phyloP scores from a whole-genome alignment of 2,113 vertebrate genomes.

The Pyxicephalus adspersus region DNA sequence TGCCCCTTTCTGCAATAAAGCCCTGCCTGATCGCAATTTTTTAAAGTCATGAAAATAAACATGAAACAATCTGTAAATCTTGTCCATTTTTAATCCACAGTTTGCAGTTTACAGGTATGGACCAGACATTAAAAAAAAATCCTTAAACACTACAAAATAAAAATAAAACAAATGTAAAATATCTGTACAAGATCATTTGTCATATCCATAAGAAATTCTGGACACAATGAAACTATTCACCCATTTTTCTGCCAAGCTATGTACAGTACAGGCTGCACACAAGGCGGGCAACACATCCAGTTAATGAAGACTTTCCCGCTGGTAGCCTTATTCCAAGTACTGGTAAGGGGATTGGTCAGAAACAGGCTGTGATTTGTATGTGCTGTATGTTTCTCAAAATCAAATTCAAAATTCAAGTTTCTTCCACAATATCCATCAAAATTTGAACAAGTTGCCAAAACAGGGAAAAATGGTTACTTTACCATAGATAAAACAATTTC shows the following conservation, averaged over 20 bases:
- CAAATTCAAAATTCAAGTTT: no score
- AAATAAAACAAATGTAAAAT: constrained; percentile 61
- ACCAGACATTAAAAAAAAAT: constrained; percentile 39
- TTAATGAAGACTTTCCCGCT: no score
- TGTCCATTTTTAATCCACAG: constrained; percentile 43
- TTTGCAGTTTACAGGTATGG: constrained; percentile 20
- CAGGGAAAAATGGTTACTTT: no score
- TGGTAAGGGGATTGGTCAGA: not conserved
- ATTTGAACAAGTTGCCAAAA: no score
- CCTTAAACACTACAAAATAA: constrained; percentile 48
- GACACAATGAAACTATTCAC: constrained; percentile 1
- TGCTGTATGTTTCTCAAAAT: no score
- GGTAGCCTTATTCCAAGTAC: no score
- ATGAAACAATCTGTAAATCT: not conserved
- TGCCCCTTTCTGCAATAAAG: no score
- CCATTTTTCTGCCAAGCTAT: not conserved
- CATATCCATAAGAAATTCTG: not conserved
- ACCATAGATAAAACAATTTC: no score
- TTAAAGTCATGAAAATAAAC: not conserved
- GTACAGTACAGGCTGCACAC: not conserved
- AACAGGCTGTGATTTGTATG: not conserved
- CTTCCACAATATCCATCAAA: no score
- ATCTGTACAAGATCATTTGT: constrained; percentile 42
- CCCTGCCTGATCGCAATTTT: no score
- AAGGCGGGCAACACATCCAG: not conserved